Evolutionary conservation across 2,797 vertebrate species (phyloP), one percentile per base, ranked within the genome.

Genomic region (Stomatorhinus walkeri): DNA sequence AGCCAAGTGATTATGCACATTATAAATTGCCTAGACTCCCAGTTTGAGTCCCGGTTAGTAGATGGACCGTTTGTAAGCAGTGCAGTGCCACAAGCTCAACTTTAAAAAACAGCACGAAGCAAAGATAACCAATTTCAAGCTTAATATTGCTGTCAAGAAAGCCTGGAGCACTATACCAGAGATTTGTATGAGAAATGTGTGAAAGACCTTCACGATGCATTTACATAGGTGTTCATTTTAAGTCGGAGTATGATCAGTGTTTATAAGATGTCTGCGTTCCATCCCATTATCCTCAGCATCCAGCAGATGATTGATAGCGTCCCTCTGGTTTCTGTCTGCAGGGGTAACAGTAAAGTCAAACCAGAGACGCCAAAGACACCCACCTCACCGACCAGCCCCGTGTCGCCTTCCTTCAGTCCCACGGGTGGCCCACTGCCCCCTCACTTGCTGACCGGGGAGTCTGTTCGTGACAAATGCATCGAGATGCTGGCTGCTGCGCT

Each of bases 381-480:
- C 90, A 96, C 93, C 89, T 97, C 96, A 0, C 97, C 98, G 1
- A 96, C 93, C 93, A 98, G 96, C 92, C 97, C 97, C 16, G 86
- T 93, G 61, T 96, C 95, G 0, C 97, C 97, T 10, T 92, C 94
- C 14, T 97, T 97, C 87, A 93, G 93, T 86, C 94, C 94, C 36
- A 0, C 90, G 0, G 93, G 94, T 36, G 95, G 94, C 83, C 93
- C 97, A 0, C 93, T 99, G 92, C 91, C 97, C 0, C 93, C 97
- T 85, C 96, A 95, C 90, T 96, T 98, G 5, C 91, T 96, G 49
- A 99, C 98, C 0, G 97, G 98, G 87, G 96, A 97, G 91, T 95
- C 97, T 0, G 90, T 99, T 92, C 94, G 98, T 91, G 98, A 99
- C 95, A 99, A 99, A 91, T 99, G 98, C 94, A 96, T 99, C 0